phyloP scores from a whole-genome alignment of 2,113 vertebrate species.

The Rutilus rutilus region DNA sequence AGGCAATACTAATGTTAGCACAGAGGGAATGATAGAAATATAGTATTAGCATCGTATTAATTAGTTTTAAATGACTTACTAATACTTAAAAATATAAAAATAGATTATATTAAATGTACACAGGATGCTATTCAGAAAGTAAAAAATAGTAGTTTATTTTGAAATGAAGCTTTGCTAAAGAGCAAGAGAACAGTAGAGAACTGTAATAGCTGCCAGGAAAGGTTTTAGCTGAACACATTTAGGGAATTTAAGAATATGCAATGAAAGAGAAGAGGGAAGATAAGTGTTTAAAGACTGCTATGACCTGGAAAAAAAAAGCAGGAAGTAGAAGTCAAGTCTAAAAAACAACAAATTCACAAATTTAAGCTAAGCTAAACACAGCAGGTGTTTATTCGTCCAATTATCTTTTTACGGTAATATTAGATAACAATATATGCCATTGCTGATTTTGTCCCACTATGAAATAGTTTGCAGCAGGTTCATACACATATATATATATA shows the following conservation, averaged over 20 bases:
- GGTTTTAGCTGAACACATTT: neutral
- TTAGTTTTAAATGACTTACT: neutral
- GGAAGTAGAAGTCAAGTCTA: neutral
- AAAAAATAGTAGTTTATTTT: neutral
- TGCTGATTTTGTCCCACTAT: too few species aligned
- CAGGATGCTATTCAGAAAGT: neutral
- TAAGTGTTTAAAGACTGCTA: neutral
- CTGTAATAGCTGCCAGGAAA: neutral
- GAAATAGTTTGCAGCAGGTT: too few species aligned
- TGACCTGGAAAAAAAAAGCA: neutral
- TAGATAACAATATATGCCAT: neutral
- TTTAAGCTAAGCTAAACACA: neutral
- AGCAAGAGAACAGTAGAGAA: neutral
- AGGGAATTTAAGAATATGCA: constrained; percentile 3
- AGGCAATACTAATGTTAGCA: neutral
- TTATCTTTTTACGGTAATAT: neutral
- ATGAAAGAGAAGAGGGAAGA: neutral
- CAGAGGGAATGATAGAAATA: neutral
- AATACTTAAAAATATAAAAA: neutral
- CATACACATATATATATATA: too few species aligned
- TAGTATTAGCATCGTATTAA: neutral
- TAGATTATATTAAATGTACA: neutral
- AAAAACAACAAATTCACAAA: neutral
- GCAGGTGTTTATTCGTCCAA: neutral
- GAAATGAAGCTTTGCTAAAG: neutral